phyloP scores from a whole-genome alignment of 2,113 vertebrate genomes.

The Chroicocephalus ridibundus region DNA sequence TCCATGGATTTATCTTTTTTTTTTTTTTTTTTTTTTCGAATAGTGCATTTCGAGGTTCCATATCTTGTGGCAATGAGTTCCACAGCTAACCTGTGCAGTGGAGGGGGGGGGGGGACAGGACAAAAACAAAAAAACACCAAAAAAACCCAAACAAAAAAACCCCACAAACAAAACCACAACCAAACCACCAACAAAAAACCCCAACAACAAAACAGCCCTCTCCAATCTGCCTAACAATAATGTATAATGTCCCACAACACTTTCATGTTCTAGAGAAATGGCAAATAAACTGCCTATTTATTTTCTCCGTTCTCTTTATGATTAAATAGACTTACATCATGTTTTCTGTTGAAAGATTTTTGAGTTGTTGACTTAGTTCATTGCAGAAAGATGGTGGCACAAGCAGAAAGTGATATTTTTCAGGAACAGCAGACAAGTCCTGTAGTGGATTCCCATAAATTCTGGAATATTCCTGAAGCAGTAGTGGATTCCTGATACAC shows the following conservation, averaged over 20 bases:
- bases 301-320: neutral
- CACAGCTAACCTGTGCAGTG: neutral
- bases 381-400: conserved; percentile 41
- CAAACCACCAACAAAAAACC: neutral
- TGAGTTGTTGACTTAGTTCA: neutral
- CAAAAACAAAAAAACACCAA: neutral
- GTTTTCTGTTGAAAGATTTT: neutral
- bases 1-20: neutral
- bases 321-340: neutral
- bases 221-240: neutral
- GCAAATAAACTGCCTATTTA: neutral
- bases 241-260: neutral
- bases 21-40: neutral
- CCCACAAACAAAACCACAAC: neutral
- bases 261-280: neutral
- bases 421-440: conserved; percentile 52
- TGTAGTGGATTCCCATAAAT: conserved; percentile 40
- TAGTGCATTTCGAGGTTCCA: fast-evolving
- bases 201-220: neutral
- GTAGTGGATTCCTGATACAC: conserved; percentile 46
- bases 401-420: conserved; percentile 57
- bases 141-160: neutral
- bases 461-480: conserved; percentile 38
- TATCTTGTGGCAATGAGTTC: neutral
- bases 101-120: too few species aligned